Evolutionary conservation across 2,888 invertebrate species (phyloP).

Genomic region (Chrysina gloriosa): DNA sequence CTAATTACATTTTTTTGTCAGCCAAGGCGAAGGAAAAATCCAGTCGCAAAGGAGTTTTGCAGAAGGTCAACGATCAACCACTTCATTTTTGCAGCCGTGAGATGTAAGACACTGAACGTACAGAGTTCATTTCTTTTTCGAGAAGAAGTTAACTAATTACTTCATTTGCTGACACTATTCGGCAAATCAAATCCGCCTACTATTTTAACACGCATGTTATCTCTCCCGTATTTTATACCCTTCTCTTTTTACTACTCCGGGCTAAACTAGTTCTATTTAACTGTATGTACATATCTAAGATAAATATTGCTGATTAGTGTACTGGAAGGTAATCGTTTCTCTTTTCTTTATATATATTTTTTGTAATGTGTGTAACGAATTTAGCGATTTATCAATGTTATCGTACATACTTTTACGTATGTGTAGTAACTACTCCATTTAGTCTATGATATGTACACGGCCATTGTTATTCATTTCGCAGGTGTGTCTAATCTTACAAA

Average conservation of each 20-base stretch:
- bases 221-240: neutral
- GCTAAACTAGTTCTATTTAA: neutral
- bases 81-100: neutral
- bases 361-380: no score
- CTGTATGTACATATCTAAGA: neutral
- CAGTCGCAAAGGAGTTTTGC: neutral
- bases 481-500: no score
- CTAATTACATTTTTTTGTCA: neutral
- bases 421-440: no score
- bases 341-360: no score
- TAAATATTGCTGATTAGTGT: neutral
- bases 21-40: neutral
- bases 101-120: no score
- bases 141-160: neutral
- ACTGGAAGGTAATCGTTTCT: neutral
- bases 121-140: no score
- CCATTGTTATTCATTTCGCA: no score
- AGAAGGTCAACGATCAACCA: neutral
- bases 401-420: no score
- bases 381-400: no score
- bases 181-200: neutral
- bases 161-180: neutral
- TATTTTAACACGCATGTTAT: neutral
- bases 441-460: no score
- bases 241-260: neutral